Base-by-base conservation (phyloP, 1,140 invertebrate species). In the Eriosoma lanigerum region DNA sequence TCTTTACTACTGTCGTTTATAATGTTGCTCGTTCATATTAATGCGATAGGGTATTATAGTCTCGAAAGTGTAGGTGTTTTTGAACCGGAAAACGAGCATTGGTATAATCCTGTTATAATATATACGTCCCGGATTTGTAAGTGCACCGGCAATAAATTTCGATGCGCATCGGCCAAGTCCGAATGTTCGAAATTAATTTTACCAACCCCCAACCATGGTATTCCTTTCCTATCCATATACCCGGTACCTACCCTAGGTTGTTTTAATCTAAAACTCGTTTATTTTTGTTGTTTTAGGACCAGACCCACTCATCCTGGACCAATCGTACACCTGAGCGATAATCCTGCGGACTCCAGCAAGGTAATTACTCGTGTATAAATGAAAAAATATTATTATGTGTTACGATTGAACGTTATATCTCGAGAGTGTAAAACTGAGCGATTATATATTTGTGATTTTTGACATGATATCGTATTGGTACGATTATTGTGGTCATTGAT, bases 251-350 rank as follows among this genome's bases (percentile, higher is more conserved):
- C 24, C 26, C 26, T 9, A 3, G 15, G 5, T 29, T 44, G n/a
- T 76, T 54, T 76, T 24, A 54, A 48, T 76, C 32, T 78, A 60
- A 78, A 46, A 48, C 21, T 3, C 32, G 29, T 75, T 78, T 81
- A 38, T 82, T 81, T 83, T 83, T 83, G 82, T 87, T 87, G 86
- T 92, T 91, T 62, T 88, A 98, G 96, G 84, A 94, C 92, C 85
- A 90, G 95, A 85, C 95, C 94, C 88, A 97, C 93, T 82, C 96
- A 98, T 89, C 97, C 97, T 78, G 97, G 97, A 81, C 88, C 94
- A 82, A 93, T 98, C 82, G 92, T 98, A 83, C 95, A 97, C 88
- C 90, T 98, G 84, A 95, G 94, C 88, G 97, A 98, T 89, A 96
- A 96, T 89, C 96, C 96, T 83, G 88, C 94, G 85, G 96, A 98